Base-by-base conservation (phyloP, 2,113 vertebrate genomes). In the Bubo scandiacus region DNA sequence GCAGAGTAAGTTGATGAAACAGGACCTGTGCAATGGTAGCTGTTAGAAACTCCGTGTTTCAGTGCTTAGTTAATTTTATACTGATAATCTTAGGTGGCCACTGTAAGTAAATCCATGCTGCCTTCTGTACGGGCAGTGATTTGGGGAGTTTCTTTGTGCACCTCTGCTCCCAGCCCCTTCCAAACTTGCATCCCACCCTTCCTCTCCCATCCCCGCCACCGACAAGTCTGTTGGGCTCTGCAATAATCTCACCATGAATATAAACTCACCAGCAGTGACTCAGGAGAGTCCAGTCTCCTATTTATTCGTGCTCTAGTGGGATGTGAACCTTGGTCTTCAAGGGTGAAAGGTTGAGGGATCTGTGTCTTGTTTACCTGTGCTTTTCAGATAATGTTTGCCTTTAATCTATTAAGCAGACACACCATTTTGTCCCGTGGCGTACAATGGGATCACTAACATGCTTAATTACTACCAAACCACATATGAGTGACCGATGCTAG, bases 321-420 rank as follows among this genome's bases (percentile, higher is more conserved):
- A 95, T 27, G 63, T 79, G 58, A 96, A 91, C 79, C 90, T 84
- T 92, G 93, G 27, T 81, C 84, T 49, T 36, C 12, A 1, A 51
- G 82, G 81, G 81, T 89, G 62, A 96, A 97, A 92, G 91, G 96
- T 90, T 80, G 93, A 58, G 74, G 94, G 68, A 29, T 67, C 75
- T 38, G 43, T 92, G 82, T 90, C 87, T 91, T 74, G 95, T 97
- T 96, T 96, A 94, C 93, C 72, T 97, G 87, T 51, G 75, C 42
- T 72, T 95, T 92, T 74, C 84, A 92, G 75, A 86, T 67, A 10
- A 42, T 74, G 40, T 59, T 84, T 93, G 66, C 96, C 80, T 92
- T 87, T 93, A 94, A 97, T 95, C 52, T 95, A 9, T 96, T 90
- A 55, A 96, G 80, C 65, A 97, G 95, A 90, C 86, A 9, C 93